Evolutionary conservation across 37 sponge, comb jelly and placozoan species (phyloP).

Genomic region (Hexactinellida sp.): DNA sequence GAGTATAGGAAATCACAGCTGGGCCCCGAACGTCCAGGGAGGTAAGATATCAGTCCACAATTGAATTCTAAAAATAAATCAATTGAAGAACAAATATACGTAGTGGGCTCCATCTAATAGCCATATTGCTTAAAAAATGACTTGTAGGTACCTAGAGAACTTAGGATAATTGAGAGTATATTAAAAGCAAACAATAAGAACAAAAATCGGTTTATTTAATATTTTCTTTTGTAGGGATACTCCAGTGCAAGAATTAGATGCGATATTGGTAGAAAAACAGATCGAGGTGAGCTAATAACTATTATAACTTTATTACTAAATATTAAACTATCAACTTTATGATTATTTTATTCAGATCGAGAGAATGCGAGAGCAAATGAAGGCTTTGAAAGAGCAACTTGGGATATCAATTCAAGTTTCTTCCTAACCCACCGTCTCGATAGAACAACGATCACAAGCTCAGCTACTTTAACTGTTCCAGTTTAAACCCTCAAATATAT

Average conservation of each 20-base stretch:
- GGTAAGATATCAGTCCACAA: no score
- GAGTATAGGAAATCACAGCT: neutral
- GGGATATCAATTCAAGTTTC: neutral
- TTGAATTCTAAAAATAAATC: no score
- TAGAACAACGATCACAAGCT: neutral
- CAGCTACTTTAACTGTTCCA: neutral
- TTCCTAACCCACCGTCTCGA: no score
- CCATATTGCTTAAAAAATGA: no score
- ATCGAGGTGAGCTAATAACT: neutral
- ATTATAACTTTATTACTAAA: no score
- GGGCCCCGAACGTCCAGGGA: neutral
- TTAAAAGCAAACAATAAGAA: no score
- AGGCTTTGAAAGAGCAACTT: neutral
- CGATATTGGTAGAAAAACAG: neutral
- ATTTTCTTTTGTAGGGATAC: neutral
- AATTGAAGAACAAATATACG: no score
- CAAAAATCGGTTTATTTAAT: no score
- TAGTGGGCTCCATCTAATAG: no score
- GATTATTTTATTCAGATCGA: neutral
- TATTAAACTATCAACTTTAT: neutral
- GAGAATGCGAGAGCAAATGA: neutral
- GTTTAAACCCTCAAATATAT: neutral
- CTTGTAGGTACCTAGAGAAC: no score
- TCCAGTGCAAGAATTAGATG: neutral
- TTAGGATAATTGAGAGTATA: no score